These are phyloP conservation scores for Eulemur albifrons DNA, from an alignment of 2,797 vertebrate genomes.

Conservation along the genomic window DNA sequence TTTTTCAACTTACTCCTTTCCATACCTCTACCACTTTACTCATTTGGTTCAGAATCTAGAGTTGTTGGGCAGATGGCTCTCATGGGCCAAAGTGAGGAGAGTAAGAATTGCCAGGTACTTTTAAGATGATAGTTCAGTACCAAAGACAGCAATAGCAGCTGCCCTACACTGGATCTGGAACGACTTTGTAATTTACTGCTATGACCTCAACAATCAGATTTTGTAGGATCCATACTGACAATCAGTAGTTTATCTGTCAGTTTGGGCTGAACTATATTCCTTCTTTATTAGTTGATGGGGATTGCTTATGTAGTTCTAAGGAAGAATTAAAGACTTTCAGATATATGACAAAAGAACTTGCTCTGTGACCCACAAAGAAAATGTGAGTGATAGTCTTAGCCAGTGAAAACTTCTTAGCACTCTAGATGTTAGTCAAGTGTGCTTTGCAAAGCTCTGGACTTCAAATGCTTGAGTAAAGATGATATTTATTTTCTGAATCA, in stretches of 20 bases:
- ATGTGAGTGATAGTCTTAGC: background rate
- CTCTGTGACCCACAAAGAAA: background rate
- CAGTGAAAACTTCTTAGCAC: background rate
- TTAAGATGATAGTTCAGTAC: background rate
- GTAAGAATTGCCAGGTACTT: background rate
- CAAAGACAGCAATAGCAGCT: background rate
- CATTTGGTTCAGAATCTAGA: background rate
- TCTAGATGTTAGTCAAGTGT: background rate
- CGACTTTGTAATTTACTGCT: background rate
- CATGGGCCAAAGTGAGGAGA: background rate
- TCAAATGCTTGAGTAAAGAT: background rate
- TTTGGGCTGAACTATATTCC: background rate
- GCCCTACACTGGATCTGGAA: rapidly evolving
- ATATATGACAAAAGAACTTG: background rate
- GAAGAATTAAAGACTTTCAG: background rate
- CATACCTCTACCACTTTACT: background rate
- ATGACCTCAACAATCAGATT: background rate
- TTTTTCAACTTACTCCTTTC: background rate
- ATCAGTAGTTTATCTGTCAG: background rate
- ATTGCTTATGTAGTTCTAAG: background rate
- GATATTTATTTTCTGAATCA: background rate
- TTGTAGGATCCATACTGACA: background rate
- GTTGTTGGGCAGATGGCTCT: background rate
- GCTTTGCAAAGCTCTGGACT: background rate
- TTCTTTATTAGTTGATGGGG: background rate